Base-by-base conservation (phyloP, 2,113 vertebrate species). In the Ailuropoda melanoleuca region DNA sequence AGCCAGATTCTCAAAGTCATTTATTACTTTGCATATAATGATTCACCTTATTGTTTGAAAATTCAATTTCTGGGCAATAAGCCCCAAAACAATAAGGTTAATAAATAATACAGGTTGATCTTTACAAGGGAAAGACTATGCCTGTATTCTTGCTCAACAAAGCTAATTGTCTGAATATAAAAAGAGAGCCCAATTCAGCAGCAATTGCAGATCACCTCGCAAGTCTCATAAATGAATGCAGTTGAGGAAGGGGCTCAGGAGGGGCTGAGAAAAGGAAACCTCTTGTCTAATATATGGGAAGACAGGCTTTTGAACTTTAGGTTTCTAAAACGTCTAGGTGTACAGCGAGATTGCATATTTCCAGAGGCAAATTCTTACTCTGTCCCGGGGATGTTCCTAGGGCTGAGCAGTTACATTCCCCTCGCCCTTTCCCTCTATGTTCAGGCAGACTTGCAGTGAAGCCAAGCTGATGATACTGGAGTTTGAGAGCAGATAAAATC, bases 181-280 rank as follows among this genome's bases (percentile, higher is more conserved):
- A 90, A 93, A 82, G 90, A 56, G 56, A 94, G 86, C 98, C 62
- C 18, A 95, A 98, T 96, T 94, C 74, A 2, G 80, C 90, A 97
- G 96, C 95, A 96, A 96, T 88, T 96, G 95, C 92, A 37, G 87
- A 97, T 88, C 97, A 97, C 96, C 96, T 97, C 80, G 17, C 4
- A 93, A 93, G 96, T 88, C 92, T 97, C 98, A 88, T 88, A 98
- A 98, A 98, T 98, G 86, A 97, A 93, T 96, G 75, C 9, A 5
- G 97, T 98, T 97, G 82, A 94, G 23, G 93, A 97, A 97, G 90
- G 37, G 62, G 80, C 78, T 93, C 96, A 96, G 90, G 92, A 95
- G 90, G 97, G 96, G 96, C 62, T 96, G 87, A 46, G 18, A 83
- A 15, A 19, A 96, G 86, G 95, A 97, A 95, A 90, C 56, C 87